These are phyloP conservation scores for Hirudo medicinalis DNA, from an alignment of 1,140 invertebrate genomes.

Conservation along the genomic window DNA sequence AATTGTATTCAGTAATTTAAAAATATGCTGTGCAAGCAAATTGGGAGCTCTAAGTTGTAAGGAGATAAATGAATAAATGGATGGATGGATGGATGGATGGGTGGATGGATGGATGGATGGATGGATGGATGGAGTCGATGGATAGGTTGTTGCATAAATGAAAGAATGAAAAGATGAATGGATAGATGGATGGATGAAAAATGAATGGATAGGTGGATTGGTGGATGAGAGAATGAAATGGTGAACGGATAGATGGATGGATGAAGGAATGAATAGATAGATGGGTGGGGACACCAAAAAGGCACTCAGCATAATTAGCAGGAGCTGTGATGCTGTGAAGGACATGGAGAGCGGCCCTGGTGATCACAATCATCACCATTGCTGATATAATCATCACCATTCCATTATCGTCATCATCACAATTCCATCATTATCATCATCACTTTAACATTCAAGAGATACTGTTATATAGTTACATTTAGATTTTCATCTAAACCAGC, in stretches of 20 bases:
- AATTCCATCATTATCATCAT: too few species aligned
- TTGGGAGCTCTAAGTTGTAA: neutral
- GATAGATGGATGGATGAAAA: neutral
- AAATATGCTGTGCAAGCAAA: too few species aligned
- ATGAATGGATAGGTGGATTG: neutral
- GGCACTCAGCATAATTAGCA: neutral
- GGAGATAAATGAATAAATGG: neutral
- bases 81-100: conserved; percentile 6
- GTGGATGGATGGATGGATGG: neutral
- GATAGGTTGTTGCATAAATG: too few species aligned
- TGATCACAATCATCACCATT: too few species aligned
- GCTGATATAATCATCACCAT: too few species aligned
- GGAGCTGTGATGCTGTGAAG: too few species aligned
- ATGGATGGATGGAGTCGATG: neutral
- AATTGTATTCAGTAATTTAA: too few species aligned
- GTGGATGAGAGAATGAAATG: neutral
- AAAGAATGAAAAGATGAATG: conserved; percentile 9
- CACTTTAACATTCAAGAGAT: too few species aligned
- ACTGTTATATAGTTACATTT: too few species aligned
- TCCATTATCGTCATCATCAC: too few species aligned
- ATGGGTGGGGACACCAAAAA: neutral
- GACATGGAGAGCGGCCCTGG: too few species aligned
- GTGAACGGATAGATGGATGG: neutral
- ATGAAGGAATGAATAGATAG: neutral
- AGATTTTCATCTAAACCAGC: too few species aligned